These are phyloP conservation scores for Limnephilus lunatus DNA, from an alignment of 2,888 invertebrate genomes.

Conservation along the genomic window DNA sequence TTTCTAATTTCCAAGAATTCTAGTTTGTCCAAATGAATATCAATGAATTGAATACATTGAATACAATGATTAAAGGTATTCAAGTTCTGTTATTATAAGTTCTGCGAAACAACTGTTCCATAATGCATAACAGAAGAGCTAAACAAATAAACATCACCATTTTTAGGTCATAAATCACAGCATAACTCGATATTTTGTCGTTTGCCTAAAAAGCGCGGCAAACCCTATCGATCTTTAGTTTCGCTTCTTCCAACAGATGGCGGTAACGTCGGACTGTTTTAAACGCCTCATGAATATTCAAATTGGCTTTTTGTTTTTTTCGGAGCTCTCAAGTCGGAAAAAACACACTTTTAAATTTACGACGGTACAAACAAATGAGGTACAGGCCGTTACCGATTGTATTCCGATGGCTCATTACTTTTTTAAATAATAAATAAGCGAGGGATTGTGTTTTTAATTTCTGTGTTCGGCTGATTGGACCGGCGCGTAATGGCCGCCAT, in stretches of 20 bases:
- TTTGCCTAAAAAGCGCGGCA: constrained; percentile 25
- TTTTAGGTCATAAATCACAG: neutral
- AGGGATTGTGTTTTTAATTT: constrained; percentile 25
- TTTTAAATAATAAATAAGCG: constrained; percentile 49
- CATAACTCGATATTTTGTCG: neutral
- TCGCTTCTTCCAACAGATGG: constrained; percentile 23
- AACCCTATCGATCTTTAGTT: constrained; percentile 2
- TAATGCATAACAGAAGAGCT: no score
- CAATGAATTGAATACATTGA: no score
- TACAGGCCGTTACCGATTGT: constrained; percentile 50
- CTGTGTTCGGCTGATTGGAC: constrained; percentile 24
- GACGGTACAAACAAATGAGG: constrained; percentile 51
- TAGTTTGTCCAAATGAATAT: no score
- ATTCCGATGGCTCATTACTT: constrained; percentile 56
- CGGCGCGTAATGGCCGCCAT: constrained; percentile 25
- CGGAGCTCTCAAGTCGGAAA: constrained; percentile 39
- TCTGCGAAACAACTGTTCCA: no score
- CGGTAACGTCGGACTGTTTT: constrained; percentile 23
- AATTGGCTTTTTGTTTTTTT: constrained; percentile 61
- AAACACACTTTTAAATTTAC: constrained; percentile 52
- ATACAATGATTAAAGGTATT: no score
- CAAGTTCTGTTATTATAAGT: no score
- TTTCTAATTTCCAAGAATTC: no score
- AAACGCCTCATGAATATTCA: constrained; percentile 63
- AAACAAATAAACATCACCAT: no score